Base-by-base conservation (phyloP, 2,113 vertebrate genomes). In the Crotalus tigris region DNA sequence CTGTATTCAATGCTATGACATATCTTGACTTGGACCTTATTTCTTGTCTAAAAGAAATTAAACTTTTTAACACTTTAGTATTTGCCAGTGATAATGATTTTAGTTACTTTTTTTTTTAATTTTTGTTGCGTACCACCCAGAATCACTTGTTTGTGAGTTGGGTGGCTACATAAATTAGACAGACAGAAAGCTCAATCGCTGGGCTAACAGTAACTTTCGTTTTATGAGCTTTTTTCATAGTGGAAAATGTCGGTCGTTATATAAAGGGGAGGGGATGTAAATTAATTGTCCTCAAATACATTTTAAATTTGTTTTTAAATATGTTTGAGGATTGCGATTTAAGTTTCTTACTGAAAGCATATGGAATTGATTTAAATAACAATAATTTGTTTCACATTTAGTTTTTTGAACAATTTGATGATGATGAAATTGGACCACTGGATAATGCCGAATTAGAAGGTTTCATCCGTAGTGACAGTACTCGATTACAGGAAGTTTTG, bases 391-490 rank as follows among this genome's bases (percentile, higher is more conserved):
- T 96, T 90, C 87, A 9, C 96, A 94, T 96, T 86, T 93, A 99
- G 99, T 99, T 99, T 96, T 99, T 97, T 87, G 98, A 99, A 57
- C 99, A 99, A 92, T 99, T 99, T 95, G 99, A 99, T 23, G 99
- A 99, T 23, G 99, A 98, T 93, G 99, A 99, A 97, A 99, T 99
- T 75, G 99, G 99, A 90, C 98, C 99, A 7, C 96, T 99, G 97
- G 99, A 99, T 97, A 99, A 99, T 6, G 97, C 98, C 0, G 99
- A 99, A 95, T 96, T 99, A 95, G 99, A 99, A 96, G 99, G 99
- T 13, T 98, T 97, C 93, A 99, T 99, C 93, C 96, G 98, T 69
- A 97, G 98, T 0, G 97, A 98, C 97, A 99, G 98, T 92, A 91
- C 23, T 57, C 98, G 99, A 0, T 95, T 99, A 92, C 97, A 98